A percentile compares a stretch with the other conserved stretches of the same genome.
Evolutionary conservation across 2,113 vertebrate genomes (phyloP).

Genomic region (Hippocampus mohnikei): DNA sequence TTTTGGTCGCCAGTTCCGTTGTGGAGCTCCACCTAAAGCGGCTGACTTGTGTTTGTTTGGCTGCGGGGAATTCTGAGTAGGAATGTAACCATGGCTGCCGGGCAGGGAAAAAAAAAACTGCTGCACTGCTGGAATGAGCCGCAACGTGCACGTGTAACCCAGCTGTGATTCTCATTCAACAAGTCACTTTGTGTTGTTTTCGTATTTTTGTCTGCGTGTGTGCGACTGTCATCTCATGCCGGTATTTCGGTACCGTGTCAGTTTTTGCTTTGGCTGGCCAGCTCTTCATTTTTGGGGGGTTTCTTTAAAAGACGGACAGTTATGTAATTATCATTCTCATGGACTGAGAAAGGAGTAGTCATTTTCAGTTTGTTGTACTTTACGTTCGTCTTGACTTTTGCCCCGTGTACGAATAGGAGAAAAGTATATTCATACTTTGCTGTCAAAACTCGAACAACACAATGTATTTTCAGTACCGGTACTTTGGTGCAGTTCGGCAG

Average conservation of each 20-base stretch:
- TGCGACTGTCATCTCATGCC: neutral
- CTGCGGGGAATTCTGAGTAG: constrained; percentile 36
- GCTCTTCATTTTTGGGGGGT: too few relatives aligned
- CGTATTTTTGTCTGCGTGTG: neutral
- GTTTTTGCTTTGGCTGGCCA: neutral
- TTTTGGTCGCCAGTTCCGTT: neutral
- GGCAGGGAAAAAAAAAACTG: constrained; percentile 43
- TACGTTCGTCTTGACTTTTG: too few relatives aligned
- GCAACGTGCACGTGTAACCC: constrained; percentile 23
- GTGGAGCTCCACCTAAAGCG: too few relatives aligned
- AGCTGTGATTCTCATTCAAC: neutral
- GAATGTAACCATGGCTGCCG: constrained; percentile 48
- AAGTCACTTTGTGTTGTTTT: neutral
- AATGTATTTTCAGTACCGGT: too few relatives aligned
- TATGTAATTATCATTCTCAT: neutral
- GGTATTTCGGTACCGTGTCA: neutral
- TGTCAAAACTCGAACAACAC: too few relatives aligned
- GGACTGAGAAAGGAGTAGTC: too few relatives aligned
- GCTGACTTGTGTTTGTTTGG: constrained; percentile 35
- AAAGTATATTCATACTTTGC: too few relatives aligned
- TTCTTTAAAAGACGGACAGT: too few relatives aligned
- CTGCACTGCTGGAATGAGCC: constrained; percentile 29
- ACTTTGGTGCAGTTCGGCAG: too few relatives aligned
- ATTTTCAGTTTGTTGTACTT: too few relatives aligned
- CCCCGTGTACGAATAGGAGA: too few relatives aligned